Evolutionary conservation across 2,888 invertebrate species (phyloP).

Genomic region (Embidobia sp.): DNA sequence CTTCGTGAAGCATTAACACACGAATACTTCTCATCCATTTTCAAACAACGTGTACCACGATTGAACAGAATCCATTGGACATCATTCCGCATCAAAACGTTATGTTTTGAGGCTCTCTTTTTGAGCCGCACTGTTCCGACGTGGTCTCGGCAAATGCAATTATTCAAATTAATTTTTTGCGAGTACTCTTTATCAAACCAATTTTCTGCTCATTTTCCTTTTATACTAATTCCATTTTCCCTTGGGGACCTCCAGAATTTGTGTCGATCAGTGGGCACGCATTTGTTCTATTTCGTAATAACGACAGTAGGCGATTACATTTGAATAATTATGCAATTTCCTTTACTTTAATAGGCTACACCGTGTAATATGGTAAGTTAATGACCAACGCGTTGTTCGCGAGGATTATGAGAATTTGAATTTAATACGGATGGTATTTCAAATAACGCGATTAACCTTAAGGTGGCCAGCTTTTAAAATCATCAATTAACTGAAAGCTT

Average conservation of each 20-base stretch:
- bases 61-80: slow-evolving; percentile 60
- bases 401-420: slow-evolving; percentile 34
- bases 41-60: slow-evolving; percentile 44
- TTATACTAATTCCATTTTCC: no score
- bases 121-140: slow-evolving; percentile 12
- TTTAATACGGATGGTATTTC: slow-evolving; percentile 27
- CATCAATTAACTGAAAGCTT: no score
- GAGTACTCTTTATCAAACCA: neutral
- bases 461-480: slow-evolving; percentile 5
- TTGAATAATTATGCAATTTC: slow-evolving; percentile 25
- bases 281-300: neutral
- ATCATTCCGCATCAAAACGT: slow-evolving; percentile 39
- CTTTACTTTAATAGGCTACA: slow-evolving; percentile 8
- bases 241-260: no score
- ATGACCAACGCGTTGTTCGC: slow-evolving; percentile 19
- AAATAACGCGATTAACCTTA: slow-evolving; percentile 6
- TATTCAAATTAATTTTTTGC: slow-evolving; percentile 19
- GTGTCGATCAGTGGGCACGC: neutral
- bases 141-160: slow-evolving; percentile 31
- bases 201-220: no score
- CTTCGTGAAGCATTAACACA: slow-evolving; percentile 6
- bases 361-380: slow-evolving; percentile 16
- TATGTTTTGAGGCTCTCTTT: slow-evolving; percentile 28
- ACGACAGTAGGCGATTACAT: neutral
- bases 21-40: slow-evolving; percentile 36